Evolutionary conservation across 2,888 invertebrate genomes (phyloP).

Genomic region (Dolichopus griseipennis): DNA sequence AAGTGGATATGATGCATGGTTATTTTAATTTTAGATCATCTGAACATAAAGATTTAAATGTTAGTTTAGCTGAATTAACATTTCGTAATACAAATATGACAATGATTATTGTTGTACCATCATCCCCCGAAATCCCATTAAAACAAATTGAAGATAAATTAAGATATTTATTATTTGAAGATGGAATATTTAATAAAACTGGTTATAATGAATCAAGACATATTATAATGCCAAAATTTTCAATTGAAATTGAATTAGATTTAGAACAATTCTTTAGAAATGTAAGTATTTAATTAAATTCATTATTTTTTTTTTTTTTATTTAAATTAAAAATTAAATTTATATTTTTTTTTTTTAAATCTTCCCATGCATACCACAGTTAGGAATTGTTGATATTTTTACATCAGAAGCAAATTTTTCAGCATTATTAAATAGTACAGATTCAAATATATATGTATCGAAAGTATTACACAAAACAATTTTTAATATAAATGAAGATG

Average conservation of each 20-base stretch:
- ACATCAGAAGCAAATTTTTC: constrained; percentile 49
- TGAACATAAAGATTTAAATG: constrained; percentile 44
- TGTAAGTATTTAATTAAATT: constrained; percentile 36
- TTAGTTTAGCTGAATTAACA: constrained; percentile 60
- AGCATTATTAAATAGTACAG: constrained; percentile 47
- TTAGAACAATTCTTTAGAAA: constrained; percentile 51
- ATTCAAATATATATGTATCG: constrained; percentile 48
- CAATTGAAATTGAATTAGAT: constrained; percentile 63
- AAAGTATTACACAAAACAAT: constrained; percentile 76
- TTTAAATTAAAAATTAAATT: no score
- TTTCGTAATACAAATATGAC: constrained; percentile 62
- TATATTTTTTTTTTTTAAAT: no score
- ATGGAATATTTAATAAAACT: constrained; percentile 42
- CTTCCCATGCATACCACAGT: constrained; percentile 42
- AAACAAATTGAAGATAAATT: constrained; percentile 55
- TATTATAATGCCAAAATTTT: constrained; percentile 65
- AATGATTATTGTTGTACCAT: constrained; percentile 70
- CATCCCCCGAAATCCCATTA: constrained; percentile 50
- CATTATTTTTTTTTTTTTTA: no score
- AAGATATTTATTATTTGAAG: constrained; percentile 47
- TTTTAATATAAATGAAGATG: constrained; percentile 81
- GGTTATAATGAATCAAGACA: constrained; percentile 26
- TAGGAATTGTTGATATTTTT: constrained; percentile 65
- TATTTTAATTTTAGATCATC: constrained; percentile 47
- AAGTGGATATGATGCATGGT: constrained; percentile 65